Evolutionary conservation across 1,140 invertebrate species (phyloP), one percentile per base, ranked within the genome.

Genomic region (Philotrypesis tridentata): DNA sequence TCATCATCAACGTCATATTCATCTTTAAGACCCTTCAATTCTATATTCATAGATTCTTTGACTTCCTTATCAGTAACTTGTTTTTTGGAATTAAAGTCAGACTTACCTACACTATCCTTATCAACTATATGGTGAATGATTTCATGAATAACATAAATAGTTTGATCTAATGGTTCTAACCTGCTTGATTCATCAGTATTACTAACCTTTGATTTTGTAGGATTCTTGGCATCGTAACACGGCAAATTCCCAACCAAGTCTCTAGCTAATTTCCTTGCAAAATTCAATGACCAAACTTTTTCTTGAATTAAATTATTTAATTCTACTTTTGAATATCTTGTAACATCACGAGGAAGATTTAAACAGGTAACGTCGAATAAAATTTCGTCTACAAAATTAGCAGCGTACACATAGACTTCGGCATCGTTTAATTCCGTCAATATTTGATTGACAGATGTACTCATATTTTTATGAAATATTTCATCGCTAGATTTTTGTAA

Each of bases 111-210:
- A 27, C 12, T 29, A 29, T 76, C 71, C 1, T 74, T 84, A 43
- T 89, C 85, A 17, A 90, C 76, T 43, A 92, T 68, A 48, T 89
- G 89, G 74, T 90, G 88, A 17, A 92, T 85, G 0, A 91, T 23
- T 82, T 90, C 90, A 7, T 81, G 79, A 17, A 91, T 80, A 2
- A 89, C 82, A 11, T 87, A 84, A 25, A 87, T 4, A 27, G 84
- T 84, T 4, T 85, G 80, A n/a, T 76, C 21, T 79, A 61, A 17
- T 67, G 48, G 61, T 12, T 81, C 76, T 25, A 84, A 25, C 11
- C 17, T 23, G 33, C 12, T 37, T 9, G 37, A 48, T 23, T 67
- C 72, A 29, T 80, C 61, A 78, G 67, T 71, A 72, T 72, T 82
- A 82, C 71, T 76, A 81, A 79, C 79, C 67, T 83, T 70, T 75